These are phyloP conservation scores for Piprites chloris DNA, from an alignment of 2,113 vertebrate species.

Conservation along the genomic window DNA sequence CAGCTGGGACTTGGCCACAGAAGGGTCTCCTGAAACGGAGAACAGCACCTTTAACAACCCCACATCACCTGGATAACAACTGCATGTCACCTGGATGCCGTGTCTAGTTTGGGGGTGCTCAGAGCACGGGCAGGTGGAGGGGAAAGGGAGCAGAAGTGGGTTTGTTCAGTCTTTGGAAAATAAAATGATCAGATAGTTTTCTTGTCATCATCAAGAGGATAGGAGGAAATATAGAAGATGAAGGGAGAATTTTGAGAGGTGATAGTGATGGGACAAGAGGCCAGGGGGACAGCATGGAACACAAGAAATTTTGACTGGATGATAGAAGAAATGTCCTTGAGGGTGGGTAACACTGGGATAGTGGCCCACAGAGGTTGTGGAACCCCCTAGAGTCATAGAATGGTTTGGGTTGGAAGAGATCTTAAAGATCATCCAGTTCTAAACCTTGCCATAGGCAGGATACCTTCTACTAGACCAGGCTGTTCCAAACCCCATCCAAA, in stretches of 20 bases:
- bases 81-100: fast-evolving
- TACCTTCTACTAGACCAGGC: fast-evolving
- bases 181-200: background rate
- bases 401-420: background rate
- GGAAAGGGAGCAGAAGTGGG: background rate
- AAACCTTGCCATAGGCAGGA: background rate
- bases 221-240: background rate
- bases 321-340: background rate
- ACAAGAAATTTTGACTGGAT: background rate
- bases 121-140: fast-evolving
- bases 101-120: background rate
- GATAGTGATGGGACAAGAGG: background rate
- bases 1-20: constrained; percentile 95
- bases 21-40: constrained; percentile 86
- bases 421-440: fast-evolving
- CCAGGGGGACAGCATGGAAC: background rate
- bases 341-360: background rate
- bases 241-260: background rate
- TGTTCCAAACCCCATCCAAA: fast-evolving
- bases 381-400: background rate
- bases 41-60: fast-evolving
- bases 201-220: background rate
- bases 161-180: background rate
- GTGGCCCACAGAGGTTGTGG: background rate
- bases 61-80: background rate